Evolutionary conservation across 2,888 invertebrate genomes (phyloP).

Genomic region (Drosophila tanythrix): DNA sequence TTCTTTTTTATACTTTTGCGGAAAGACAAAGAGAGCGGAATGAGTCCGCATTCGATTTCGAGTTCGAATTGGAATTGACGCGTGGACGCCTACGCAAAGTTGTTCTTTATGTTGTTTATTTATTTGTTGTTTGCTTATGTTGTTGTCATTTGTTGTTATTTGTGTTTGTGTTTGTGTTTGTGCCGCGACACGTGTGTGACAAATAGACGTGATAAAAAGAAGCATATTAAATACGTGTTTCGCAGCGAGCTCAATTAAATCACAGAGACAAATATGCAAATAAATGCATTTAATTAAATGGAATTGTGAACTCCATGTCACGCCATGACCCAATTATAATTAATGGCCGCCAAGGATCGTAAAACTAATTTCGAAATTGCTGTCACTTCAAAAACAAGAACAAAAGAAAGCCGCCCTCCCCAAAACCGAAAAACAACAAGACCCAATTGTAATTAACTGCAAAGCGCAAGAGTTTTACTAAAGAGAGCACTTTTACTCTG

Average conservation of each 20-base stretch:
- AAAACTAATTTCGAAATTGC: slow-evolving; percentile 49
- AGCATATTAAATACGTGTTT: slow-evolving; percentile 46
- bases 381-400: slow-evolving; percentile 5
- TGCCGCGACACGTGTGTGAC: slow-evolving; percentile 21
- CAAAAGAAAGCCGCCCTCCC: not conserved
- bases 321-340: slow-evolving; percentile 50
- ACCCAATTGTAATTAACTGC: slow-evolving; percentile 36
- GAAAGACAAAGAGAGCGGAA: slow-evolving; percentile 2
- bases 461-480: slow-evolving; percentile 4
- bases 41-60: slow-evolving; percentile 16
- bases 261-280: slow-evolving; percentile 63
- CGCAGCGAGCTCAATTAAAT: slow-evolving; percentile 57
- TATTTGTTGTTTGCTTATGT: slow-evolving; percentile 41
- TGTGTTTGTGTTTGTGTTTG: slow-evolving; percentile 17
- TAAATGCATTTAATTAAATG: slow-evolving; percentile 70
- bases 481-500: slow-evolving; percentile 1
- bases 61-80: slow-evolving; percentile 26
- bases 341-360: slow-evolving; percentile 45
- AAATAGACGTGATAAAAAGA: slow-evolving; percentile 38
- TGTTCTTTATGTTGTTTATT: slow-evolving; percentile 33
- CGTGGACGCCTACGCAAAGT: slow-evolving; percentile 43
- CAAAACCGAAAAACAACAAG: not conserved
- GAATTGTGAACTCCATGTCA: slow-evolving; percentile 35
- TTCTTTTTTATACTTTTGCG: slow-evolving; percentile 18
- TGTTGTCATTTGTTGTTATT: slow-evolving; percentile 32